These are phyloP conservation scores for Panthera tigris DNA, from an alignment of 2,113 vertebrate species.

Conservation along the genomic window DNA sequence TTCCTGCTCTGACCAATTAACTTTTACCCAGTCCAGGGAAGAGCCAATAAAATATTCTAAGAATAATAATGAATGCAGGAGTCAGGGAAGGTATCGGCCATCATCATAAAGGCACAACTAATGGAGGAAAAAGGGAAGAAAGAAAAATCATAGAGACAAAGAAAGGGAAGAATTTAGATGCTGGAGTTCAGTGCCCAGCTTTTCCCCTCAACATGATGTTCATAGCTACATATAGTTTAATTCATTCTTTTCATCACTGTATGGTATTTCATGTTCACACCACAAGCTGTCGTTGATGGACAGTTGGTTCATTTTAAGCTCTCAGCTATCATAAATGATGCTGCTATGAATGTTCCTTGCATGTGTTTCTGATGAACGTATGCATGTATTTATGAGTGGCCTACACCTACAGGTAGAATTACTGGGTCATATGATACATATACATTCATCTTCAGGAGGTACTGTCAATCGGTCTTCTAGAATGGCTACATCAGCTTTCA, in stretches of 20 bases:
- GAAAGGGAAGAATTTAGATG: not conserved
- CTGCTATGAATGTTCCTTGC: not conserved
- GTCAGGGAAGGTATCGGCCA: no score
- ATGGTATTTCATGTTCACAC: not conserved
- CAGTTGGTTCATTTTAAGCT: not conserved
- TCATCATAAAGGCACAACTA: not conserved
- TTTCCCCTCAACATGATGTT: not conserved
- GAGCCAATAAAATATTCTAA: not conserved
- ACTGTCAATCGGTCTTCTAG: not conserved
- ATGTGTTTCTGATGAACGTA: not conserved
- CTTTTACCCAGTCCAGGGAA: no score
- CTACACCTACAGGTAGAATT: not conserved
- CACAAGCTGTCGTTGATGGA: not conserved
- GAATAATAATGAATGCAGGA: not conserved
- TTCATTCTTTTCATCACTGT: not conserved
- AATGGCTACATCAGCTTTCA: not conserved
- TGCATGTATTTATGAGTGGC: not conserved
- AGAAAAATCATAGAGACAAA: not conserved
- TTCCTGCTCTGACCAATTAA: not conserved
- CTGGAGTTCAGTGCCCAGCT: no score
- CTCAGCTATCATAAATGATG: not conserved
- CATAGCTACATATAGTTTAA: not conserved
- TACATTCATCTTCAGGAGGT: not conserved
- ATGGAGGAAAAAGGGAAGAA: not conserved
- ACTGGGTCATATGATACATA: not conserved